Conservation (phyloP, 2,888 invertebrate genomes). For the Sphaerophoria taeniata region DNA sequence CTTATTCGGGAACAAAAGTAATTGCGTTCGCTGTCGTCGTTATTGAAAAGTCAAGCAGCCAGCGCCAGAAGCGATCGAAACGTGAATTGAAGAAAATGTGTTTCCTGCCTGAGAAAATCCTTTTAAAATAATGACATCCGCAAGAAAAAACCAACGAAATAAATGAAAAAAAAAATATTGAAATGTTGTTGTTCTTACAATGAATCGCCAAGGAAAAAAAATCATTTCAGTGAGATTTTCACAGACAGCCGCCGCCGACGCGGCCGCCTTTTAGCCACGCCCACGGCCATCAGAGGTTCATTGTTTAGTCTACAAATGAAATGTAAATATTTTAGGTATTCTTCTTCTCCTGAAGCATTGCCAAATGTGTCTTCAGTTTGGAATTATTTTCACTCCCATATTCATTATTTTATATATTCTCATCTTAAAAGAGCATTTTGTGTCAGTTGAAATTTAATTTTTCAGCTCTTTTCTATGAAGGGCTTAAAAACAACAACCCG, state of each 20-base stretch:
- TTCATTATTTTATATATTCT: conserved; percentile 61
- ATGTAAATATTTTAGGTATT: conserved; percentile 56
- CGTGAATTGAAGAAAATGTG: conserved; percentile 51
- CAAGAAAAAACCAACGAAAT: conserved; percentile 37
- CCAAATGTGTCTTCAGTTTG: conserved; percentile 52
- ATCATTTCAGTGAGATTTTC: not conserved
- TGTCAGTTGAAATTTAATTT: conserved; percentile 35
- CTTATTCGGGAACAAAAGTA: conserved; percentile 53
- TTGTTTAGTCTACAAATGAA: conserved; percentile 51
- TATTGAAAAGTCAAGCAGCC: conserved; percentile 13
- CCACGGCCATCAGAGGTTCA: not conserved
- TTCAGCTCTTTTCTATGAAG: not conserved
- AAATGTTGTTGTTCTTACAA: conserved; percentile 12
- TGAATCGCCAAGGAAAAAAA: conserved; percentile 5
- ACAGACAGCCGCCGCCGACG: not conserved
- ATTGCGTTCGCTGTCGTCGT: conserved; percentile 57
- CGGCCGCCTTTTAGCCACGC: conserved; percentile 22
- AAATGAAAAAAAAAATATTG: not conserved
- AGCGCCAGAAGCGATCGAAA: conserved; percentile 24
- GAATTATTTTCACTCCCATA: conserved; percentile 45
- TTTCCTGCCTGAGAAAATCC: conserved; percentile 67
- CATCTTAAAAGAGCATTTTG: conserved; percentile 53
- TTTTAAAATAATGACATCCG: conserved; percentile 72
- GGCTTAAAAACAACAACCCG: conserved; percentile 3
- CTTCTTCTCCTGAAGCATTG: conserved; percentile 54